These are phyloP conservation scores for Hoplodrina ambigua DNA, from an alignment of 2,888 invertebrate species.

Conservation along the genomic window DNA sequence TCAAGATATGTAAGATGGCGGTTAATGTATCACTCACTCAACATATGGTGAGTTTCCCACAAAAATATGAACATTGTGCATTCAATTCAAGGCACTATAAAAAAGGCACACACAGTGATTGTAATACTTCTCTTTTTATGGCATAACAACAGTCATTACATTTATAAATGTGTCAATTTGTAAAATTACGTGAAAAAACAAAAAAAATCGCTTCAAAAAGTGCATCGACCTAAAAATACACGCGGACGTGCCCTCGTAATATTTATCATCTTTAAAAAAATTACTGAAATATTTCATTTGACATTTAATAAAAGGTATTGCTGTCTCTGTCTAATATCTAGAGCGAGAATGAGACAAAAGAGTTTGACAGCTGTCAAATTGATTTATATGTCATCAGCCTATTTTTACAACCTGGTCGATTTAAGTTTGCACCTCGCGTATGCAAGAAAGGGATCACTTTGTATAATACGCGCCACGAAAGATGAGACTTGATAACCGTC, in stretches of 20 bases:
- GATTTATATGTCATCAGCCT: no score
- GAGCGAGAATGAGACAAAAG: background rate
- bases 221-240: slow-evolving; percentile 11
- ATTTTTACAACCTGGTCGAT: no score
- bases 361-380: background rate
- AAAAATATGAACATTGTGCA: slow-evolving; percentile 38
- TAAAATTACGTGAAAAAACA: slow-evolving; percentile 5
- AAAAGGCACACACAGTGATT: slow-evolving; percentile 55
- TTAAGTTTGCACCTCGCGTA: no score
- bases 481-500: no score
- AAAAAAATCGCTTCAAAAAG: slow-evolving; percentile 9
- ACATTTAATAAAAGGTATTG: background rate
- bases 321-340: background rate
- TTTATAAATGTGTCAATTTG: slow-evolving; percentile 12
- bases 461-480: no score
- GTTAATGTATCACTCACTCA: slow-evolving; percentile 15
- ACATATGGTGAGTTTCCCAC: background rate
- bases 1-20: background rate
- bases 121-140: slow-evolving; percentile 58
- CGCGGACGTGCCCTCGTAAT: background rate
- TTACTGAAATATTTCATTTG: background rate
- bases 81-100: slow-evolving; percentile 41
- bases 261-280: background rate
- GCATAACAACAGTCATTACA: slow-evolving; percentile 39
- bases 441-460: no score